A percentile compares a stretch with the other conserved stretches of the same genome.
Conservation (phyloP, 2,113 vertebrate species). For the Thalassarche chlororhynchos region DNA sequence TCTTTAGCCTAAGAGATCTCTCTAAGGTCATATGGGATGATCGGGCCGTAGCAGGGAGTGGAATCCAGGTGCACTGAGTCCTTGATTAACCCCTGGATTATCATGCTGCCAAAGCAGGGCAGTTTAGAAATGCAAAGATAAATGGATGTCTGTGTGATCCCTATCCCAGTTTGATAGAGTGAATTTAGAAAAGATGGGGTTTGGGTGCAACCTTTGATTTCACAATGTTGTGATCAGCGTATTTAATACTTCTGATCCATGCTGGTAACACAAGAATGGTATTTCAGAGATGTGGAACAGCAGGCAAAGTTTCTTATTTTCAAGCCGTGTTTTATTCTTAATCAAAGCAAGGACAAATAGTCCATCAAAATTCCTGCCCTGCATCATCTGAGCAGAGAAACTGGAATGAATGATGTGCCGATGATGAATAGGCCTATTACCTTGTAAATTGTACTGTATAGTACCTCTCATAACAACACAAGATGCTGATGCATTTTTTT, state of each 20-base stretch:
- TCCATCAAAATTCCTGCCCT: constrained; percentile 28
- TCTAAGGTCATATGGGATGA: not conserved
- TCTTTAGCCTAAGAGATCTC: not conserved
- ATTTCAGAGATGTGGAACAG: not conserved
- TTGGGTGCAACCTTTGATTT: not conserved
- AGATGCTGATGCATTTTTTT: constrained; percentile 14
- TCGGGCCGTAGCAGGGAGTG: not conserved
- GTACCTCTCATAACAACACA: constrained; percentile 2
- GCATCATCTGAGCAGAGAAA: constrained; percentile 8
- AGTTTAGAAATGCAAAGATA: not conserved
- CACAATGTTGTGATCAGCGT: not conserved
- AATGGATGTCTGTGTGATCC: not conserved
- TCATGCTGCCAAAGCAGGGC: not conserved
- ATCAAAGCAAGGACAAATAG: constrained; percentile 37
- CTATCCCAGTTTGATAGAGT: not conserved
- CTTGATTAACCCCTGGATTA: not conserved
- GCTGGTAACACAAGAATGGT: not conserved
- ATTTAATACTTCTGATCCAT: not conserved
- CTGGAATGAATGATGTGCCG: constrained; percentile 2
- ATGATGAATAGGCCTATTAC: constrained; percentile 56
- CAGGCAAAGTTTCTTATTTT: constrained; percentile 19
- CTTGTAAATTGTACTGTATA: constrained; percentile 35
- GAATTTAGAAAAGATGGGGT: not conserved
- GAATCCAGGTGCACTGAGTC: not conserved
- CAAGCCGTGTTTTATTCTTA: constrained; percentile 12